Conservation (phyloP, 1,140 invertebrate species). For the Plutomurus gul region DNA sequence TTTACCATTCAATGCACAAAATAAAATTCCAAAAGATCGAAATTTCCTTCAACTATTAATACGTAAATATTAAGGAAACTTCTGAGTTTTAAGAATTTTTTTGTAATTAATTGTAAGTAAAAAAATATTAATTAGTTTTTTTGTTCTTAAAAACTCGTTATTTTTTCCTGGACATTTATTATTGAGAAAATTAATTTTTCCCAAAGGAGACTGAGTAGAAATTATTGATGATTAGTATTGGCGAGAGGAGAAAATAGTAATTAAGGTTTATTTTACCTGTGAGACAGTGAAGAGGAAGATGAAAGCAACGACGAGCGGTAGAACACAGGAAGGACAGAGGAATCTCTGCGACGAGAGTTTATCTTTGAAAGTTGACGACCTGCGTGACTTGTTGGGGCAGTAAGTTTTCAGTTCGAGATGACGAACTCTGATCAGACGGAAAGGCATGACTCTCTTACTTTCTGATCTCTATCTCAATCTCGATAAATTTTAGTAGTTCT, state of each 20-base stretch:
- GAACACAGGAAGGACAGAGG: constrained; percentile 34
- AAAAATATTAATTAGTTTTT: background rate
- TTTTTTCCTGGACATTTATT: background rate
- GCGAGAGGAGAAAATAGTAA: background rate
- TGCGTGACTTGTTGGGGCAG: constrained; percentile 23
- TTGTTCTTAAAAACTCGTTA: background rate
- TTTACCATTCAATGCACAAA: background rate
- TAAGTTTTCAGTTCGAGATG: constrained; percentile 35
- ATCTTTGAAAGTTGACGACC: background rate
- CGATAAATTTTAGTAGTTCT: no score
- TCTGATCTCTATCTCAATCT: background rate
- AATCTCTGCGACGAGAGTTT: background rate
- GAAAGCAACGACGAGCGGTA: constrained; percentile 46
- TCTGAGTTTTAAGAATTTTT: background rate
- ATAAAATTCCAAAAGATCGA: background rate
- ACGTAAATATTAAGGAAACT: no score
- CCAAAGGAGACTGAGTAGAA: background rate
- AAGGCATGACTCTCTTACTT: constrained; percentile 6
- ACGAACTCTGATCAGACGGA: constrained; percentile 34
- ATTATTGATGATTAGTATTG: background rate
- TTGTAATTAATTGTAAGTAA: background rate
- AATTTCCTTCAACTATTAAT: no score
- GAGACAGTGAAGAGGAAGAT: constrained; percentile 46
- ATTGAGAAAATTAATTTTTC: background rate
- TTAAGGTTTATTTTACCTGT: constrained; percentile 33